phyloP scores from a whole-genome alignment of 2,797 vertebrate genomes.

The Tapera naevia region DNA sequence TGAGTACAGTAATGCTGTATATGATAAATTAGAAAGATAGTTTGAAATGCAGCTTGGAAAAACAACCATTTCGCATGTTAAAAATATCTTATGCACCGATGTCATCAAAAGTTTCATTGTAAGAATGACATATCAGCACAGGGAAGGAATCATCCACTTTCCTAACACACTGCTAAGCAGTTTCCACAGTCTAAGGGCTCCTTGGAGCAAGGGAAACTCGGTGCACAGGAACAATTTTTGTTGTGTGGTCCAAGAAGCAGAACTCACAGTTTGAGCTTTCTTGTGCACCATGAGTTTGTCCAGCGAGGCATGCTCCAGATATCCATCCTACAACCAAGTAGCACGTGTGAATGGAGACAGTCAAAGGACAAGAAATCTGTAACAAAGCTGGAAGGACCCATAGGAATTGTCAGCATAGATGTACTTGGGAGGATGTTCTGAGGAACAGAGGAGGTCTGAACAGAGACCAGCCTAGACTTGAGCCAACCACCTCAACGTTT shows the following conservation, averaged over 20 bases:
- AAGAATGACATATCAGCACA: neutral
- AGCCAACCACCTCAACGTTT: neutral
- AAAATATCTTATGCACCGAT: neutral
- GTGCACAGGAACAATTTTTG: neutral
- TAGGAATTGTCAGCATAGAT: neutral
- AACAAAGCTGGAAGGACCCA: neutral
- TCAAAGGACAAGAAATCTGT: neutral
- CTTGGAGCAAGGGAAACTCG: rapidly evolving
- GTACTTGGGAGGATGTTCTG: neutral
- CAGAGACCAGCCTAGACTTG: neutral
- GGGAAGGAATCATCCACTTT: neutral
- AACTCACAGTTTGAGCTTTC: neutral
- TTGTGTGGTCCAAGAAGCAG: rapidly evolving
- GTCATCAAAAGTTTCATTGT: neutral
- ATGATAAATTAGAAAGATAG: neutral
- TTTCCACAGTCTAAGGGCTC: neutral
- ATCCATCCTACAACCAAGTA: neutral
- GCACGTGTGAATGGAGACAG: neutral
- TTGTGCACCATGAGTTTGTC: neutral
- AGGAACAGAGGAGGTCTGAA: conserved; percentile 1
- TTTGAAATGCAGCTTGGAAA: conserved; percentile 24
- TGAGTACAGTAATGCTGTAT: neutral
- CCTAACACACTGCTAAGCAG: neutral
- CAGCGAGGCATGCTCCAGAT: neutral
- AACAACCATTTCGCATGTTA: neutral